These are phyloP conservation scores for Escarpia spicata DNA, from an alignment of 2,888 invertebrate species.

Conservation along the genomic window DNA sequence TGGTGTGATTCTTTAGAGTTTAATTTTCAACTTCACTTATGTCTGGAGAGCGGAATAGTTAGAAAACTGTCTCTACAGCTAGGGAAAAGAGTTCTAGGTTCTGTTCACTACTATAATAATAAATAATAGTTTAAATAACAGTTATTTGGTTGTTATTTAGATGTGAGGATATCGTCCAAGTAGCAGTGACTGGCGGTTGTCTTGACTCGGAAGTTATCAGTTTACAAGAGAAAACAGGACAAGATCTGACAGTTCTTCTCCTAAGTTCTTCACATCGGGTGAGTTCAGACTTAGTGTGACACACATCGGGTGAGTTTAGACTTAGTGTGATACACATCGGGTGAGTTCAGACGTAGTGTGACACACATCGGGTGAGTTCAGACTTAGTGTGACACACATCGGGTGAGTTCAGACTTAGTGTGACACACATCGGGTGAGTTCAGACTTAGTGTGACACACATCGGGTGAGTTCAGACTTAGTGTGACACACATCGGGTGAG, in stretches of 20 bases:
- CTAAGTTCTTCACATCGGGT: conserved; percentile 73
- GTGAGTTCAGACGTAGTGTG: conserved; percentile 44
- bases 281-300: conserved; percentile 22
- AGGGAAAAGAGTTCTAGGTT: too few relatives aligned
- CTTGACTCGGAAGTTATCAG: conserved; percentile 67
- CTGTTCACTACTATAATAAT: background rate
- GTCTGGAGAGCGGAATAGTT: too few relatives aligned
- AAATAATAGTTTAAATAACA: background rate
- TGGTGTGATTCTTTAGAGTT: too few relatives aligned
- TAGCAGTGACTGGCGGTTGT: conserved; percentile 71
- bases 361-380: conserved; percentile 70
- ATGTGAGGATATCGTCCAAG: conserved; percentile 62
- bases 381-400: conserved; percentile 68
- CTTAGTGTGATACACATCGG: conserved; percentile 69
- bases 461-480: conserved; percentile 60
- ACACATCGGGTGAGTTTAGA: conserved; percentile 60
- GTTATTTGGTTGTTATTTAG: conserved; percentile 50
- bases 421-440: conserved; percentile 71
- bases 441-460: conserved; percentile 66
- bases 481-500: conserved; percentile 71
- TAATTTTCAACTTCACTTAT: too few relatives aligned
- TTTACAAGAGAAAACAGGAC: conserved; percentile 65
- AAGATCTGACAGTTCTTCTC: conserved; percentile 73
- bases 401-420: conserved; percentile 54
- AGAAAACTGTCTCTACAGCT: too few relatives aligned